Base-by-base conservation (phyloP, 2,888 invertebrate genomes). In the Pinctada fucata region DNA sequence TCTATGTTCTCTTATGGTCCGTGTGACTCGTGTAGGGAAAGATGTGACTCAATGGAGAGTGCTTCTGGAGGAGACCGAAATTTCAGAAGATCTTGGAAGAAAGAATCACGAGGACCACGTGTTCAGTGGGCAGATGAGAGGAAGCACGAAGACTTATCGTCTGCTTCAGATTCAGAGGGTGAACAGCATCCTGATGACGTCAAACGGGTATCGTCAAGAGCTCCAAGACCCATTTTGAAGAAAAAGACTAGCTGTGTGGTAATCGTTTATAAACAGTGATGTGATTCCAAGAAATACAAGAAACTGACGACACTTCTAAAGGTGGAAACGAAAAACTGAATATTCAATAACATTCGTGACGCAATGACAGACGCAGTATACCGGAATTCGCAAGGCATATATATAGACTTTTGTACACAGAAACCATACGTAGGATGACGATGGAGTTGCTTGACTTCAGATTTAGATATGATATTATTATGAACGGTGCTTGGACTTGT, bases 211-310 rank as follows among this genome's bases (percentile, higher is more conserved):
- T 52, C 58, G 10, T 8, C 5, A 52, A 8, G 10, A 8, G 10
- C 5, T 52, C 74, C 74, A 45, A 66, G 66, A 66, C 65, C 74
- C 4, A 74, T 74, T 47, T 45, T 74, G 31, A 74, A 74, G 66
- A 64, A 74, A 51, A 74, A 66, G 65, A 64, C 74, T 10, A 74
- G 50, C 31, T 74, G 74, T 74, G 74, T 74, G 47, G 66, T 74
- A 8, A 74, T 74, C 16, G 74, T 74, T 49, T 66, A 74, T 13
- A n/a, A 74, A 66, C 65, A 74, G 5, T 74, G 45, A 66, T 69
- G 8, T 48, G 3, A 48, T 6, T 5, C 45, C 8, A 67, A 45
- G 10, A 45, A n/a, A 45, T 67, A 10, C 16, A 31, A 45, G 67
- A 13, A 67, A n/a, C n/a, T n/a, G n/a, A n/a, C n/a, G n/a, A n/a